Conservation (phyloP, 2,888 invertebrate genomes). For the Augiades crinisus region DNA sequence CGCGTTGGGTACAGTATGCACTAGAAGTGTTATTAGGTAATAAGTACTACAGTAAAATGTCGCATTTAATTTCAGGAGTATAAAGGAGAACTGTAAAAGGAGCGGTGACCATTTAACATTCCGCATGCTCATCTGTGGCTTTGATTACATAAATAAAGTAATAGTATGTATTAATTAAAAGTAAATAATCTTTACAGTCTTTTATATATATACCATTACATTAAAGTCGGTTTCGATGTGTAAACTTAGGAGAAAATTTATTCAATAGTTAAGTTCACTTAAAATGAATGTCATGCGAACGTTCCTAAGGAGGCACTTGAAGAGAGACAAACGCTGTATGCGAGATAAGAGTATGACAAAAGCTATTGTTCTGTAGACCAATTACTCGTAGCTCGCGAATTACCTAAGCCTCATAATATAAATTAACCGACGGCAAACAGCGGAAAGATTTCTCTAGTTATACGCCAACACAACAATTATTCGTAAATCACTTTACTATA, state of each 20-base stretch:
- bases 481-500: conserved; percentile 82
- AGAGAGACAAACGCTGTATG: conserved; percentile 68
- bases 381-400: conserved; percentile 79
- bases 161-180: too few species aligned
- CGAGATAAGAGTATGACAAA: conserved; percentile 79
- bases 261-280: conserved; percentile 6
- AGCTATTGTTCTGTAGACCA: conserved; percentile 79
- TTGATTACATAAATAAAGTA: too few species aligned
- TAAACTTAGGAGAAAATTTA: conserved; percentile 13
- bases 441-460: conserved; percentile 82
- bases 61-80: too few species aligned
- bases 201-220: too few species aligned
- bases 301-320: conserved; percentile 62
- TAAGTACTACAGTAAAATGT: too few species aligned
- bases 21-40: too few species aligned
- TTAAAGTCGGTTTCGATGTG: too few species aligned
- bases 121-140: too few species aligned
- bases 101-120: too few species aligned
- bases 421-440: conserved; percentile 80
- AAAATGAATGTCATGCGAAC: conserved; percentile 59
- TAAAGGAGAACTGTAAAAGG: too few species aligned
- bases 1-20: too few species aligned
- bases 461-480: conserved; percentile 81
- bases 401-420: conserved; percentile 81
- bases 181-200: too few species aligned